Conservation (phyloP, 2,888 invertebrate genomes). For the Diaphora mendica region DNA sequence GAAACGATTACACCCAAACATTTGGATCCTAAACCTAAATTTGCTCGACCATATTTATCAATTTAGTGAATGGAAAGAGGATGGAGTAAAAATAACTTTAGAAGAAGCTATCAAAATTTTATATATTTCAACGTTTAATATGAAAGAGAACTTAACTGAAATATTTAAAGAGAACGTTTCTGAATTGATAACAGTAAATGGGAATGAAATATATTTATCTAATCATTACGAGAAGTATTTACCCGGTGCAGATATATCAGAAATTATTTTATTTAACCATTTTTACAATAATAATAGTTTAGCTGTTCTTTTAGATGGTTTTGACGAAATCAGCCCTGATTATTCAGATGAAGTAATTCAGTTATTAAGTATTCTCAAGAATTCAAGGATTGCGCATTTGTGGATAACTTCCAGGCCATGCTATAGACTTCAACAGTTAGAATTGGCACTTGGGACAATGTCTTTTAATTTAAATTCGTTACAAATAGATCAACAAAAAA, state of each 20-base stretch:
- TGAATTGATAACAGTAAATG: constrained; percentile 7
- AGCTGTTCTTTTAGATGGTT: constrained; percentile 42
- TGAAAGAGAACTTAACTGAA: not conserved
- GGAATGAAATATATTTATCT: constrained; percentile 16
- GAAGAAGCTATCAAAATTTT: constrained; percentile 25
- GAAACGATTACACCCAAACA: constrained; percentile 27
- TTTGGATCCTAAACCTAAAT: constrained; percentile 46
- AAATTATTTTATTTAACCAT: constrained; percentile 34
- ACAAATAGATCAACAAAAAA: constrained; percentile 25
- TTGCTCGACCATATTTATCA: constrained; percentile 28
- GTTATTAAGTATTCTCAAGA: constrained; percentile 30
- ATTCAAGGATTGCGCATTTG: constrained; percentile 29
- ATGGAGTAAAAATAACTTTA: constrained; percentile 9
- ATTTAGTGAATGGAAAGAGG: constrained; percentile 22
- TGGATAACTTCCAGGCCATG: constrained; percentile 47
- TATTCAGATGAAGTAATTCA: constrained; percentile 32
- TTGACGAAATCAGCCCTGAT: constrained; percentile 51
- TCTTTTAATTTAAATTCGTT: constrained; percentile 39
- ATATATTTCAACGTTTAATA: constrained; percentile 18
- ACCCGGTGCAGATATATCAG: constrained; percentile 17
- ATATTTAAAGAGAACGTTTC: not conserved
- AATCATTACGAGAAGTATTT: not conserved
- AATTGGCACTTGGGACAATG: constrained; percentile 37
- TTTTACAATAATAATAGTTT: constrained; percentile 36
- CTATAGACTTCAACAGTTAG: constrained; percentile 36